Evolutionary conservation across 2,888 invertebrate species (phyloP), one percentile per base, ranked within the genome.

Genomic region (Sarcophaga rosellei): DNA sequence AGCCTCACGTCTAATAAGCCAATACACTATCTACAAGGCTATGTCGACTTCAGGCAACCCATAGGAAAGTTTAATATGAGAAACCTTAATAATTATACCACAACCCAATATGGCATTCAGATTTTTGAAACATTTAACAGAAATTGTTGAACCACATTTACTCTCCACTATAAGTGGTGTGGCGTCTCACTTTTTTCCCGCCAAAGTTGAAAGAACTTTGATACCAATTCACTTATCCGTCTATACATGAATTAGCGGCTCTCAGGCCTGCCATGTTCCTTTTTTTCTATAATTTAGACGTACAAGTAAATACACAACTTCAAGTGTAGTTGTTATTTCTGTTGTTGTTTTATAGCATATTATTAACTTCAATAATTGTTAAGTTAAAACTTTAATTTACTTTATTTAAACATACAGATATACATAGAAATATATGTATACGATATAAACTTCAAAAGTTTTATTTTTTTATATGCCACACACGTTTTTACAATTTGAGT

Each of bases 351-450:
- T 83, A 73, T 59, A 65, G 23, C 59, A 11, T 86, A 68, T 86
- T 80, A 86, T 86, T 86, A 83, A 69, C 63, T 80, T 10, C 53
- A 77, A 77, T 86, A 83, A 86, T 83, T 80, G 45, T 77, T 73
- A 21, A 73, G 74, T 65, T 69, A 62, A 45, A 79, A n/a, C 57
- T 23, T 35, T 75, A 21, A 21, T 62, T 80, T 45, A 57, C 47
- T 73, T 72, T 63, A 25, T 75, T 75, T 15, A 21, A 45, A 59
- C 57, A 62, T 21, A 15, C 68, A 35, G 62, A 59, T 35, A 23
- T 2, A 17, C n/a, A 17, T 61, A 11, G 17, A 6, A 21, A 44
- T 35, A 35, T 10, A 10, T 8, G 11, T 68, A 20, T 4, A 69
- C 20, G n/a, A 12, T 20, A 47, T 21, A 5, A 45, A 8, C 23